phyloP scores from a whole-genome alignment of 2,113 vertebrate species.

The Gopherus flavomarginatus region DNA sequence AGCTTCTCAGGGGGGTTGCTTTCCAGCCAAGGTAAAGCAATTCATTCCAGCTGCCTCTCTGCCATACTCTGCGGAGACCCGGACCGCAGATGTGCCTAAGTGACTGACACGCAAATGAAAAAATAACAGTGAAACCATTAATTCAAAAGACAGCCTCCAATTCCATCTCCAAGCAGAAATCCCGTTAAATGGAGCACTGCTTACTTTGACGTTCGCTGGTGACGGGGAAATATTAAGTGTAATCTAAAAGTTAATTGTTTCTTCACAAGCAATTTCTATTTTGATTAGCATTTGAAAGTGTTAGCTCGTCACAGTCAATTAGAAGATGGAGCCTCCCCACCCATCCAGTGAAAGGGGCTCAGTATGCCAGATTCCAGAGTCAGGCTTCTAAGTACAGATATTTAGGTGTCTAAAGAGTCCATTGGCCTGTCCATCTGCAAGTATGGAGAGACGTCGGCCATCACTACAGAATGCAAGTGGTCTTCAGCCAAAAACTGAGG shows the following conservation, averaged over 20 bases:
- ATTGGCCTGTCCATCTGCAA: neutral
- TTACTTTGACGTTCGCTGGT: neutral
- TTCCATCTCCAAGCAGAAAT: neutral
- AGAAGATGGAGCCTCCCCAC: neutral
- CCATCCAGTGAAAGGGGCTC: neutral
- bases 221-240: neutral
- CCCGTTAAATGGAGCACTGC: neutral
- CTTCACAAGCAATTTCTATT: neutral
- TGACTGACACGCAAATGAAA: neutral
- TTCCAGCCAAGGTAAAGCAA: neutral
- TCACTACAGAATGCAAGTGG: neutral
- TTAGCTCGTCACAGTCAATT: neutral
- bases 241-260: conserved; percentile 15
- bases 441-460: neutral
- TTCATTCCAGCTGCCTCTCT: neutral
- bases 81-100: neutral
- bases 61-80: neutral
- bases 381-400: neutral
- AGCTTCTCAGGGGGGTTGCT: neutral
- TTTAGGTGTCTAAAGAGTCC: neutral
- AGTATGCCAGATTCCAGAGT: neutral
- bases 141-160: neutral
- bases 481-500: neutral
- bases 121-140: neutral
- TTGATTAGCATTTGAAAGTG: neutral